phyloP scores from a whole-genome alignment of 2,113 vertebrate genomes.

The Casuarius casuarius region DNA sequence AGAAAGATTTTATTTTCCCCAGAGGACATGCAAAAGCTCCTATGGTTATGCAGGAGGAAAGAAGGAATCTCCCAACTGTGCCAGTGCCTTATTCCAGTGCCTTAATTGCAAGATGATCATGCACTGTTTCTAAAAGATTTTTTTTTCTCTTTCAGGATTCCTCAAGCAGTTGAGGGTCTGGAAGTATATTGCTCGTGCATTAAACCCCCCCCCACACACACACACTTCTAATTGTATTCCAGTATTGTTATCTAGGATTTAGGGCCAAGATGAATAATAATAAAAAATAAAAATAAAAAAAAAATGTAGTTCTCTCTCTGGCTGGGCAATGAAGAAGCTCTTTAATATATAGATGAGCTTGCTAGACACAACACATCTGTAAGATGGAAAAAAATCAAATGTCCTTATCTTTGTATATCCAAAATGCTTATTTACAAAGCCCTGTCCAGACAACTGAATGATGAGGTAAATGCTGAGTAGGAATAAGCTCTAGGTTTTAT shows the following conservation, averaged over 20 bases:
- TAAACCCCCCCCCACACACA: too few relatives aligned
- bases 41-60: not conserved
- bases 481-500: not conserved
- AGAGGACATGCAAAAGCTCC: not conserved
- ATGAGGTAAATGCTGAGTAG: not conserved
- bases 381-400: not conserved
- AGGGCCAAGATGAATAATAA: not conserved
- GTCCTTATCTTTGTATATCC: not conserved
- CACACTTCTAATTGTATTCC: too few relatives aligned
- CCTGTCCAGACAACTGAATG: not conserved
- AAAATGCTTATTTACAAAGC: not conserved
- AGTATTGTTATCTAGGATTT: not conserved
- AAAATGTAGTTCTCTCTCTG: not conserved
- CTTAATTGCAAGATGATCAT: not conserved
- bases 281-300: too few relatives aligned
- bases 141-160: not conserved
- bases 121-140: accelerated
- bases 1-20: not conserved
- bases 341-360: not conserved
- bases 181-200: not conserved
- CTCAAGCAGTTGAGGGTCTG: not conserved
- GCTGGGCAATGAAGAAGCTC: not conserved
- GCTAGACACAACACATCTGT: not conserved
- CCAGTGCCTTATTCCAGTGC: not conserved
- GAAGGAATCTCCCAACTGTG: not conserved